Percentiles rank a stretch among this genome's conserved stretches.
phyloP scores from a whole-genome alignment of 2,797 vertebrate species.

The Phataginus tricuspis region DNA sequence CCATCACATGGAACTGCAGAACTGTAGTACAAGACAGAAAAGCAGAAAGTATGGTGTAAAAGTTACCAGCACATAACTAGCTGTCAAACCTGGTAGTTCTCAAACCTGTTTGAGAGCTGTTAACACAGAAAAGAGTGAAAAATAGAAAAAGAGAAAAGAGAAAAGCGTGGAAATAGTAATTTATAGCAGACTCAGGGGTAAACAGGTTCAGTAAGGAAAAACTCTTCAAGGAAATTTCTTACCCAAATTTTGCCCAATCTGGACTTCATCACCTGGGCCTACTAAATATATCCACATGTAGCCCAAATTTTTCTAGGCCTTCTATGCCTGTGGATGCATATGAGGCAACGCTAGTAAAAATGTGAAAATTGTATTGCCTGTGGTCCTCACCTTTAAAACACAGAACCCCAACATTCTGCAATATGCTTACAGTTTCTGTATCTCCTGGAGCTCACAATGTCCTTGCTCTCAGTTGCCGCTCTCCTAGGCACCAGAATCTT shows the following conservation, averaged over 20 bases:
- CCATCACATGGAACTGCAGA: neutral
- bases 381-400: neutral
- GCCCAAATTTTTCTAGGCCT: neutral
- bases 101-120: neutral
- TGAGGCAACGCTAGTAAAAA: neutral
- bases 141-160: neutral
- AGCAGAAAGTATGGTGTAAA: neutral
- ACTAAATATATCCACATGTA: neutral
- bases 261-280: too few species aligned
- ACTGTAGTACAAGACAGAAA: neutral
- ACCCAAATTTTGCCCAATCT: neutral
- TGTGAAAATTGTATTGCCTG: neutral
- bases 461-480: neutral
- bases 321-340: neutral
- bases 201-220: neutral
- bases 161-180: neutral
- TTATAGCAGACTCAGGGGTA: neutral
- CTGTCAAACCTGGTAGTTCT: neutral
- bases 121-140: neutral
- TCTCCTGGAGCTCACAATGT: neutral
- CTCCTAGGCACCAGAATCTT: neutral
- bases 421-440: fast-evolving
- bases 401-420: neutral
- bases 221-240: neutral
- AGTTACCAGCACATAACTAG: neutral